These are phyloP conservation scores for Meteorus cinctellus DNA, from an alignment of 2,888 invertebrate genomes.

Conservation along the genomic window DNA sequence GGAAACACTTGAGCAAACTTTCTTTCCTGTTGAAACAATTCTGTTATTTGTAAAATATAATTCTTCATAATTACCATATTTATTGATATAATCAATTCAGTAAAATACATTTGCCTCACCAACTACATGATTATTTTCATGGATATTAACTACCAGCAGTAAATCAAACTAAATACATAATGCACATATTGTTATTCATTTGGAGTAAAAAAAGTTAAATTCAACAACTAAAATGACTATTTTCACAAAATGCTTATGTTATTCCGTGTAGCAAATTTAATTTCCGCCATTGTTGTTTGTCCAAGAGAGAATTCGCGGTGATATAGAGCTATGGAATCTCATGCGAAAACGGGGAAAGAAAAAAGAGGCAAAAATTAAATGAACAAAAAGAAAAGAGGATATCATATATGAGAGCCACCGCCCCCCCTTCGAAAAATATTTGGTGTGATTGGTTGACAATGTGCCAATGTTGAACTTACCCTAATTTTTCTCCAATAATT, in stretches of 20 bases:
- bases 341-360: constrained; percentile 38
- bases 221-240: background rate
- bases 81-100: background rate
- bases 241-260: background rate
- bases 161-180: background rate
- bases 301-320: constrained; percentile 42
- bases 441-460: constrained; percentile 48
- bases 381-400: constrained; percentile 58
- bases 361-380: constrained; percentile 16
- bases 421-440: constrained; percentile 61
- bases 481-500: constrained; percentile 48
- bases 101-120: no score
- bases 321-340: constrained; percentile 39
- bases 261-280: constrained; percentile 42
- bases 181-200: background rate
- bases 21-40: background rate
- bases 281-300: constrained; percentile 65
- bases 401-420: constrained; percentile 64
- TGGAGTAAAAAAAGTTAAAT: background rate
- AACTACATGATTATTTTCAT: no score
- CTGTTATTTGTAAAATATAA: background rate
- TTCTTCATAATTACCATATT: background rate
- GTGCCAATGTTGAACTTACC: constrained; percentile 51
- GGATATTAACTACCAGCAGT: no score
- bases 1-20: background rate